These are phyloP conservation scores for Lithophane socia DNA, from an alignment of 2,888 invertebrate genomes.

Conservation along the genomic window DNA sequence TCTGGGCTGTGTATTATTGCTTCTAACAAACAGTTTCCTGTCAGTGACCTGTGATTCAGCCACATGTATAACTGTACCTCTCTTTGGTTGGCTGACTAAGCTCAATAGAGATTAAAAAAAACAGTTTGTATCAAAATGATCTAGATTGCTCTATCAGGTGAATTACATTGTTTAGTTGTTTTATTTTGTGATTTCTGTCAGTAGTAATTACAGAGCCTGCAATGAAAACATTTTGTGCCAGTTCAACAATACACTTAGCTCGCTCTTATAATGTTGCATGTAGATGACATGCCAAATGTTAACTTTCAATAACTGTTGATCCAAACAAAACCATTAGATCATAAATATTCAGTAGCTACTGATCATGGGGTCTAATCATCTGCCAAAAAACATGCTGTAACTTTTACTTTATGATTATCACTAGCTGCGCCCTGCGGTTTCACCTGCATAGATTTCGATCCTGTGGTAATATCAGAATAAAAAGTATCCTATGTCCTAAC, in stretches of 20 bases:
- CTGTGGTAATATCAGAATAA: too few species aligned
- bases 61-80: slow-evolving; percentile 45
- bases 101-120: slow-evolving; percentile 16
- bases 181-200: neutral
- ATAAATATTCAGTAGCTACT: neutral
- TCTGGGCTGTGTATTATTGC: slow-evolving; percentile 10
- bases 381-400: neutral
- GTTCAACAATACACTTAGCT: neutral
- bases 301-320: neutral
- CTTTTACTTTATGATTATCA: neutral
- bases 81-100: slow-evolving; percentile 49
- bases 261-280: neutral
- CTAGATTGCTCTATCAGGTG: neutral
- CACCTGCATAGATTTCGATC: too few species aligned
- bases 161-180: neutral
- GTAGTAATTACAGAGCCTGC: neutral
- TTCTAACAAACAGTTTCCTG: slow-evolving; percentile 47
- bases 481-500: too few species aligned
- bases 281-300: neutral
- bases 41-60: slow-evolving; percentile 46
- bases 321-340: neutral
- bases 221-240: neutral
- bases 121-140: neutral
- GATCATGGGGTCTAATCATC: neutral
- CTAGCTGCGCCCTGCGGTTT: too few species aligned